Evolutionary conservation across 2,113 vertebrate genomes (phyloP), one percentile per base, ranked within the genome.

Genomic region (Dermatemys mawii): DNA sequence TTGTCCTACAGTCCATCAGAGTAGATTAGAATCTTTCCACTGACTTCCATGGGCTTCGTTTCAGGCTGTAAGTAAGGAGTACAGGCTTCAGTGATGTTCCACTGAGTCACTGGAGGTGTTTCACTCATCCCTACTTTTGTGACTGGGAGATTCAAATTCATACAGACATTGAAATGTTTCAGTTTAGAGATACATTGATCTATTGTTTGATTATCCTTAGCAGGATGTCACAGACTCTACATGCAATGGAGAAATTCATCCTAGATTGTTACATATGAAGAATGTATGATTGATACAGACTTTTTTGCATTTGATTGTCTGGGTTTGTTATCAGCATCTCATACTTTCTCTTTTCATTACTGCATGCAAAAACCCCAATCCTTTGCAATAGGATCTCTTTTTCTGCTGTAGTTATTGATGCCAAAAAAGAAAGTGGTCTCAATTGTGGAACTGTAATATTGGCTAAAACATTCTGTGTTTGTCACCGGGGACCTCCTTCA

Each of bases 81-180:
- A 63, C 32, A 10, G 24, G 8, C 63, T 83, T 83, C 35, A 80
- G 35, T 49, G 11, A 78, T 83, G 44, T 54, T 13, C 22, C 2
- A 41, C 21, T 8, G 5, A 55, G 3, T 2, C 6, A 8, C 1
- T 12, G 3, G 29, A 81, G 5, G 1, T 55, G 4, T 41, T 79
- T 63, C 32, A 63, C 60, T 63, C 35, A 35, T 63, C 7, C 16
- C 79, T 67, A 73, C 63, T 21, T 41, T 50, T n/a, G 11, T 88
- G 79, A 50, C 14, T n/a, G 7, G 70, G 27, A 81, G 19, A 78
- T 22, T 1, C 48, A 81, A 44, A 13, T 82, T 84, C 54, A 41
- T 5, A 57, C 12, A 49, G 13, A 24, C 22, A 21, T 50, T 83
- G 11, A 10, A 50, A 19, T 11, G 63, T 11, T 32, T 89, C 73